Base-by-base conservation (phyloP, 2,113 vertebrate species). In the Glaucidium brasilianum region DNA sequence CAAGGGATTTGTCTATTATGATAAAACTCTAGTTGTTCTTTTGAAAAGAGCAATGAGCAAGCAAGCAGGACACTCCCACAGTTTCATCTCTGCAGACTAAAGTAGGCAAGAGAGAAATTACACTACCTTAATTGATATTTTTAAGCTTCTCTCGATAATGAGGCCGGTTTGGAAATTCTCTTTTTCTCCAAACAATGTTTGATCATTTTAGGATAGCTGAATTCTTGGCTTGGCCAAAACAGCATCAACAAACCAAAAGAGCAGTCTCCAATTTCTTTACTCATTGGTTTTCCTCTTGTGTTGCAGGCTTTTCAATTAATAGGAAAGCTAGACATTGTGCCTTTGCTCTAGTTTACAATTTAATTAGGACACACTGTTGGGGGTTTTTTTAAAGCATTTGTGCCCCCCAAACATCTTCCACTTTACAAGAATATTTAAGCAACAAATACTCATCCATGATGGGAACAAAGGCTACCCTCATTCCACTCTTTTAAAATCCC, bases 61-160 rank as follows among this genome's bases (percentile, higher is more conserved):
- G 96, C 68, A 85, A 94, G 63, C 63, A 92, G 85, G 96, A 95
- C 97, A 95, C 96, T 96, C 98, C 98, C 97, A 64, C 90, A 96
- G 98, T 98, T 98, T 98, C 98, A 97, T 98, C 98, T 98, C 97
- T 78, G 96, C 98, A 98, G 96, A 98, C 97, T 96, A 98, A 98
- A 98, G 98, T 63, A 98, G 95, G 96, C 91, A 71, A 97, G 95
- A 98, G 97, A 98, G 92, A 98, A 98, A 98, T 96, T 95, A 97
- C 96, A 98, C 97, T 97, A 98, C 98, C 98, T 98, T 99, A 98
- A 99, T 98, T 98, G 98, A 98, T 97, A 89, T 87, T 92, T 95
- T 95, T 76, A 88, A 79, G 73, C 80, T 75, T 87, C 92, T 98
- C 98, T 96, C 95, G 97, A 98, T 98, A 99, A 99, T 98, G 98